phyloP scores from a whole-genome alignment of 2,113 vertebrate genomes.

The Microtus montanus region DNA sequence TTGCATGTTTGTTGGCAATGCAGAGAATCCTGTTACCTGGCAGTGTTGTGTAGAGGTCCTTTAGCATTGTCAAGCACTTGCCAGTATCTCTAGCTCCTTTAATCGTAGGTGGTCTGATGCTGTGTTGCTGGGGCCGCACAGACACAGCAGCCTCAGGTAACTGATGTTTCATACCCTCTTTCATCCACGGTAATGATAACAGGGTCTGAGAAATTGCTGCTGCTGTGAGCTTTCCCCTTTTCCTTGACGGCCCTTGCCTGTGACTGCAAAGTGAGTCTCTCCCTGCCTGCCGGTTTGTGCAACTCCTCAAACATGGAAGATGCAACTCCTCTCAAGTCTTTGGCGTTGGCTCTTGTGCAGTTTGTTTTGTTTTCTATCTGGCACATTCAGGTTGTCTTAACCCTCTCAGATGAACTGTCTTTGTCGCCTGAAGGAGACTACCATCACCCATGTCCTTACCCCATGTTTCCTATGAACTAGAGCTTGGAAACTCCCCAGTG shows the following conservation, averaged over 20 bases:
- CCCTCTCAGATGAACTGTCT: not conserved
- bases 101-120: not conserved
- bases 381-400: not conserved
- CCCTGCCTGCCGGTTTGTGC: not conserved
- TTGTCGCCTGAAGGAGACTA: not conserved
- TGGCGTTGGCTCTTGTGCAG: not conserved
- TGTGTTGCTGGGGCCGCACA: not conserved
- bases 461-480: fast-evolving
- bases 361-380: not conserved
- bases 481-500: not conserved
- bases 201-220: not conserved
- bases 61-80: not conserved
- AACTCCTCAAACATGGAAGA: not conserved
- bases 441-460: not conserved
- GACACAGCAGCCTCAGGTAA: not conserved
- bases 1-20: not conserved
- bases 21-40: not conserved
- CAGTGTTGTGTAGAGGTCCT: not conserved
- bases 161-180: not conserved
- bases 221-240: not conserved
- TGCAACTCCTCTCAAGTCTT: not conserved
- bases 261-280: not conserved
- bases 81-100: not conserved
- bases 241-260: not conserved
- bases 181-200: not conserved